Evolutionary conservation across 2,888 invertebrate species (phyloP).

Genomic region (Argyresthia goedartella): DNA sequence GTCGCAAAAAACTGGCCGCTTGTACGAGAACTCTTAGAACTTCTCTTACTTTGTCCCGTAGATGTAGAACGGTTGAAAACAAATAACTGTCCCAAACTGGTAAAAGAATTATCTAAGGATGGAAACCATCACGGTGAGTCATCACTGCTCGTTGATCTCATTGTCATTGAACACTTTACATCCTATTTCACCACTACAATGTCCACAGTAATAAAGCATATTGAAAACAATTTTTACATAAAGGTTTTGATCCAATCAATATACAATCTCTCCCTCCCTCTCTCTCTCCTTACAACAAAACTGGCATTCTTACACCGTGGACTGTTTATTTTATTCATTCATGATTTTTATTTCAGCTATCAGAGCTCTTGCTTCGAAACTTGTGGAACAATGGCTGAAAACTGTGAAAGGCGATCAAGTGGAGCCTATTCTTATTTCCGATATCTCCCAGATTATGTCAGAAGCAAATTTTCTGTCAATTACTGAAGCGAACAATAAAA

Average conservation of each 20-base stretch:
- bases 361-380: constrained; percentile 80
- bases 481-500: constrained; percentile 18
- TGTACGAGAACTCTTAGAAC: constrained; percentile 86
- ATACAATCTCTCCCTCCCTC: too few species aligned
- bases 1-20: constrained; percentile 88
- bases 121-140: constrained; percentile 84
- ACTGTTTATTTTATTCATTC: too few species aligned
- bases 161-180: too few species aligned
- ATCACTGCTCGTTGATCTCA: too few species aligned
- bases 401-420: constrained; percentile 85
- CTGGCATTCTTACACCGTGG: too few species aligned
- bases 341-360: constrained; percentile 72
- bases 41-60: constrained; percentile 89
- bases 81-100: constrained; percentile 92
- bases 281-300: too few species aligned
- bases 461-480: constrained; percentile 31
- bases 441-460: constrained; percentile 48
- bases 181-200: too few species aligned
- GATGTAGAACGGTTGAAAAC: constrained; percentile 91
- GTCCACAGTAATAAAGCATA: too few species aligned
- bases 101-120: constrained; percentile 88
- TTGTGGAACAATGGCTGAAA: constrained; percentile 92
- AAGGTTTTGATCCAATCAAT: too few species aligned
- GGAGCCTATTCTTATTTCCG: constrained; percentile 39
- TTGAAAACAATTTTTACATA: too few species aligned